Evolutionary conservation across 2,113 vertebrate genomes (phyloP), one percentile per base, ranked within the genome.

Genomic region (Xerus inauris): DNA sequence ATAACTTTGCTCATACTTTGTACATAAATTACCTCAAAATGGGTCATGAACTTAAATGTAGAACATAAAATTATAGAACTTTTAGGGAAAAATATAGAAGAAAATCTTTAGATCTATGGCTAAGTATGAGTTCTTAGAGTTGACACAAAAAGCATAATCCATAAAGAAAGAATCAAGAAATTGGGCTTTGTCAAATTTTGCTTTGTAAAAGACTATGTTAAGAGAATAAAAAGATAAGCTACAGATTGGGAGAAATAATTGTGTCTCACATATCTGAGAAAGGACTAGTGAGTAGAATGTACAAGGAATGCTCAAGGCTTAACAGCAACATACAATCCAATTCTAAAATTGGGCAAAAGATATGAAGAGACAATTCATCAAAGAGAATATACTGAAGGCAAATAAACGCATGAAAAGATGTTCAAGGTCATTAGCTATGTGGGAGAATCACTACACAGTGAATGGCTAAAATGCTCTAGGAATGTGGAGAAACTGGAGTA

Each of bases 81-180:
- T 94, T 90, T 49, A 24, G 10, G 59, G 30, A 32, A 54, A 47
- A 65, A 94, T 62, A 82, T 19, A 75, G 64, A 30, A 87, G 65
- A 76, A 95, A 76, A 54, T 28, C 67, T 83, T 82, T 5, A 75
- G 14, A 28, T n/a, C 40, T 76, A 83, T 32, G 26, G 13, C 13
- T n/a, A 38, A 47, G 89, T 69, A 92, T 65, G 84, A 59, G 8
- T 82, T 92, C 57, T 87, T 75, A 82, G 10, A 76, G n/a, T 87
- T 82, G 57, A 92, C 40, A 47, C 40, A 32, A 20, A 82, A 91
- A 67, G 17, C 30, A 57, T 3, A 87, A 47, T 59, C 19, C 62
- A 49, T 59, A 89, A 59, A 69, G n/a, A 28, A 87, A 94, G 71
- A 79, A 42, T 6, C 10, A 30, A n/a, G 35, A 67, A 35, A 64